phyloP scores from a whole-genome alignment of 2,113 vertebrate species.

The Stigmatopora argus region DNA sequence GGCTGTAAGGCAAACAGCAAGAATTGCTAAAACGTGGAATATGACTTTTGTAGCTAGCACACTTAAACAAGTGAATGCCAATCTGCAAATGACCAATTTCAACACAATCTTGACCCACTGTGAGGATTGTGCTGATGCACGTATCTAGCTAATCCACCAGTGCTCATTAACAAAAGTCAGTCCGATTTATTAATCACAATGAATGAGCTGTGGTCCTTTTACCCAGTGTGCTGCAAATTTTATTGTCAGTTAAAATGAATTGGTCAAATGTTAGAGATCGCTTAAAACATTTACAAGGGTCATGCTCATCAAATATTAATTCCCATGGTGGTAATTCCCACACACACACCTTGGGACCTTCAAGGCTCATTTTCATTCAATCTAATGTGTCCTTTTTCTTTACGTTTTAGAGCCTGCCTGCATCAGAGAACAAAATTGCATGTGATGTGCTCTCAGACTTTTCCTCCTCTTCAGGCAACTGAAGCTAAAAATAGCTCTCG shows the following conservation, averaged over 20 bases:
- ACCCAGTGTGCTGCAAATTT: background rate
- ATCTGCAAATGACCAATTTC: background rate
- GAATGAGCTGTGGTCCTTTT: background rate
- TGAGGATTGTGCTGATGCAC: background rate
- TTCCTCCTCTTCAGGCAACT: constrained; percentile 54
- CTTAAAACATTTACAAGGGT: background rate
- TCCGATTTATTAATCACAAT: background rate
- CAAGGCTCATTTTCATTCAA: constrained; percentile 4
- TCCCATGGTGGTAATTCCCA: background rate
- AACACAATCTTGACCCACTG: background rate
- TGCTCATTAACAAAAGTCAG: background rate
- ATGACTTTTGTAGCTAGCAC: too few relatives aligned
- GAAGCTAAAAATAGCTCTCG: constrained; percentile 63
- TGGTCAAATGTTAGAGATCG: background rate
- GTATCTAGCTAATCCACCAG: background rate
- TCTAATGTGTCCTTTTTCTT: background rate
- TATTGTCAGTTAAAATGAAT: background rate
- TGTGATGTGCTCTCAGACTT: constrained; percentile 49
- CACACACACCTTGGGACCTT: constrained; percentile 19
- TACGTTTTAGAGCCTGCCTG: constrained; percentile 7
- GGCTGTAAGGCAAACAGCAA: too few relatives aligned
- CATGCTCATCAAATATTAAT: background rate
- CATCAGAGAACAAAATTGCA: constrained; percentile 41
- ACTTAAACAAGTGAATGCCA: background rate
- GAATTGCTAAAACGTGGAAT: too few relatives aligned